A percentile compares a stretch with the other conserved stretches of the same genome.
Evolutionary conservation across 2,888 invertebrate species (phyloP).

Genomic region (Fragum fragum): DNA sequence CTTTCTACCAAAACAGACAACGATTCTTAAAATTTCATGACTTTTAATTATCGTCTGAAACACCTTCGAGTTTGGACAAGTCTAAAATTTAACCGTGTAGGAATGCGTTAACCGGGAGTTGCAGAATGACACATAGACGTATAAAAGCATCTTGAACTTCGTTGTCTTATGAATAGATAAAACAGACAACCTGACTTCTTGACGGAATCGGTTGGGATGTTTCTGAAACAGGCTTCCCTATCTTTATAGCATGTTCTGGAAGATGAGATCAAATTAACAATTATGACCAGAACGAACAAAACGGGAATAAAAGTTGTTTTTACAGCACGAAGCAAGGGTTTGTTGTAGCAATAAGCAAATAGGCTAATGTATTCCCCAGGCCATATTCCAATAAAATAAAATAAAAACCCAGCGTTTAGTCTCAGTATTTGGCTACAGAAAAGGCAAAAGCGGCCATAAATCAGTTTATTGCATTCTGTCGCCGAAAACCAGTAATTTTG

Average conservation of each 20-base stretch:
- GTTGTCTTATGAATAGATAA: too few relatives aligned
- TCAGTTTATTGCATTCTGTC: constrained; percentile 49
- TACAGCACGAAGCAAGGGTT: background rate
- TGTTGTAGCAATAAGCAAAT: background rate
- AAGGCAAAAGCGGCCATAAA: constrained; percentile 38
- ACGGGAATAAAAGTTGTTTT: background rate
- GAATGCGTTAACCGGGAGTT: too few relatives aligned
- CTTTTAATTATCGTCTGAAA: too few relatives aligned
- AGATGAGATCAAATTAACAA: background rate
- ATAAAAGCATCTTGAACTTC: too few relatives aligned
- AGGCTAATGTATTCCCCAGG: constrained; percentile 37
- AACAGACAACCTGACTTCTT: too few relatives aligned
- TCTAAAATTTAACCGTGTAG: too few relatives aligned
- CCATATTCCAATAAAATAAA: constrained; percentile 43
- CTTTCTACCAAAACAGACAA: too few relatives aligned
- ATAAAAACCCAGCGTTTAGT: constrained; percentile 3
- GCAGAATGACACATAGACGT: too few relatives aligned
- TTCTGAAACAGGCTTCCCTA: too few relatives aligned
- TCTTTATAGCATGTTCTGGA: background rate
- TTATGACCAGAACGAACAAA: background rate
- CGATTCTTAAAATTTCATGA: too few relatives aligned
- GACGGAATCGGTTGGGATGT: too few relatives aligned
- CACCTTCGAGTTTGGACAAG: too few relatives aligned
- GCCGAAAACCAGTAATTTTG: constrained; percentile 45
- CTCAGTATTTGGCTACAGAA: constrained; percentile 13